Evolutionary conservation across 23 tunicate genomes (phyloP).

Genomic region (Ciona savignyi): DNA sequence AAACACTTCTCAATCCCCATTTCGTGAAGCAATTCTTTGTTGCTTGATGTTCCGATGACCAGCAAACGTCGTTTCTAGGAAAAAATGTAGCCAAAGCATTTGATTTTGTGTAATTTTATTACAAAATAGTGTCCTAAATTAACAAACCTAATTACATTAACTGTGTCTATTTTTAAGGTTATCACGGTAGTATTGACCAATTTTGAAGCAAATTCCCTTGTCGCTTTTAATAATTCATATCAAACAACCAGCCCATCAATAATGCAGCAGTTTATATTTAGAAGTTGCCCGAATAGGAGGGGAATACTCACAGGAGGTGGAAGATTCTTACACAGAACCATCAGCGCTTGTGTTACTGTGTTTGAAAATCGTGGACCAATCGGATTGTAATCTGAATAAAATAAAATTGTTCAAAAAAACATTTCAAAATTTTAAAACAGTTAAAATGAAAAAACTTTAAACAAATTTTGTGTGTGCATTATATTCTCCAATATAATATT

Average conservation of each 20-base stretch:
- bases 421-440: background rate
- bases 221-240: background rate
- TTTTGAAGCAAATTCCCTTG: too few relatives aligned
- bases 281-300: background rate
- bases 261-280: background rate
- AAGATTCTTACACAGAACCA: slow-evolving; percentile 55
- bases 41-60: slow-evolving; percentile 81
- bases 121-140: too few relatives aligned
- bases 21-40: slow-evolving; percentile 45
- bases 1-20: slow-evolving; percentile 87
- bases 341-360: slow-evolving; percentile 81
- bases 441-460: background rate
- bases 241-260: background rate
- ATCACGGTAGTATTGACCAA: too few relatives aligned
- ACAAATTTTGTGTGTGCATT: background rate
- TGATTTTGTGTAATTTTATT: too few relatives aligned
- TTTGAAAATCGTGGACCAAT: slow-evolving; percentile 94
- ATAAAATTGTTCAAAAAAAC: background rate
- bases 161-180: too few relatives aligned
- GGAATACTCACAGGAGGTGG: slow-evolving; percentile 78
- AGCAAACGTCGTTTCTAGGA: slow-evolving; percentile 74
- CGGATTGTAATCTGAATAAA: slow-evolving; percentile 83
- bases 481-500: too few relatives aligned
- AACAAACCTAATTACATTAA: too few relatives aligned
- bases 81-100: background rate